Conservation (phyloP, 2,888 invertebrate species). For the Patella pellucida region DNA sequence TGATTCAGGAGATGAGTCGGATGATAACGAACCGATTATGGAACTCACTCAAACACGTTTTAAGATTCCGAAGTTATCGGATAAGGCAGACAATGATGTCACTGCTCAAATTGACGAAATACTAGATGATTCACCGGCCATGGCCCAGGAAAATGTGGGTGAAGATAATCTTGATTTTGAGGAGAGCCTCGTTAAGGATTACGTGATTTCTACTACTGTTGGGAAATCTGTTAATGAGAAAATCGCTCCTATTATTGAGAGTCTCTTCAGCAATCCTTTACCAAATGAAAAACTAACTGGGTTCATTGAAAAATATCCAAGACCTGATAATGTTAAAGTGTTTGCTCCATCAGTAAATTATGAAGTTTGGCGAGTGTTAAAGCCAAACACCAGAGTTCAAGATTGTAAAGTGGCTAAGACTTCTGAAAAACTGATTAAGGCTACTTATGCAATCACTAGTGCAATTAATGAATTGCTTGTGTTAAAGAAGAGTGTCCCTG, state of each 20-base stretch:
- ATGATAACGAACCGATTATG: not conserved
- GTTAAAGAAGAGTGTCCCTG: not conserved
- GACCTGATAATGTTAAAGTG: slow-evolving; percentile 1
- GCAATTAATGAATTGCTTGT: not conserved
- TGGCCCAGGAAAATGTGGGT: not conserved
- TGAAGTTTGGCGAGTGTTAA: not conserved
- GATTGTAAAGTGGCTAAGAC: not conserved
- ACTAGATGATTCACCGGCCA: not conserved
- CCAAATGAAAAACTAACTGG: not conserved
- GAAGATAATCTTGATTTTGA: slow-evolving; percentile 5
- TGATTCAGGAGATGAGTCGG: not conserved
- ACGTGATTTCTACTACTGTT: not conserved
- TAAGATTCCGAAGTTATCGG: slow-evolving; percentile 1
- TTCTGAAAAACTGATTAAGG: slow-evolving; percentile 1
- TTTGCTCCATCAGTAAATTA: not conserved
- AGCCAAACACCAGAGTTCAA: not conserved
- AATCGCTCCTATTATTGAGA: slow-evolving; percentile 1
- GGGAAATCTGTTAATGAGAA: not conserved
- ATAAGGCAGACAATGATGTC: not conserved
- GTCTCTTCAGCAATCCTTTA: slow-evolving; percentile 2
- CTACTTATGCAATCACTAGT: not conserved
- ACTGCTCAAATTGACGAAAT: slow-evolving; percentile 2
- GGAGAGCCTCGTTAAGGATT: not conserved
- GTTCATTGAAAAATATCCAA: slow-evolving; percentile 2
- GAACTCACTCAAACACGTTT: not conserved